These are phyloP conservation scores for Excalfactoria chinensis DNA, from an alignment of 2,113 vertebrate genomes.

Conservation along the genomic window DNA sequence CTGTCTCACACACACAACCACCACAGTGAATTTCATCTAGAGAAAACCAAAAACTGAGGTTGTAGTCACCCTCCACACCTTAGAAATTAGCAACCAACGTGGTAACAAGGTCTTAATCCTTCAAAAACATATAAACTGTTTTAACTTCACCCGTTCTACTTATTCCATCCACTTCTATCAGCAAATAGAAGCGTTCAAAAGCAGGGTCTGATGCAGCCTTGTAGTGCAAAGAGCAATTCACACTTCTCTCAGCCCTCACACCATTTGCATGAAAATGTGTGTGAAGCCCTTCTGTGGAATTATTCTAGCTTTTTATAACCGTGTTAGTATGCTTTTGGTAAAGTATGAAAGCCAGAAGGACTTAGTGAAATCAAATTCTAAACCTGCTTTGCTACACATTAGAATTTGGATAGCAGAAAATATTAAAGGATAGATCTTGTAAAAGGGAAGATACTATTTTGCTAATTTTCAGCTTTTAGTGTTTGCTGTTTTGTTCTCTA, in stretches of 20 bases:
- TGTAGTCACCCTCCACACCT: background rate
- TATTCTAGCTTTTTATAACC: background rate
- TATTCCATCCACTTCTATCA: background rate
- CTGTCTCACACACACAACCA: background rate
- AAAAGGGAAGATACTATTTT: background rate
- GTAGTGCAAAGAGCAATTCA: background rate
- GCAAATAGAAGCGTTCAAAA: background rate
- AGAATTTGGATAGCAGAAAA: background rate
- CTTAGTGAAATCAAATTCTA: background rate
- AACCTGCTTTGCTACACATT: background rate
- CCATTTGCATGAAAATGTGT: background rate
- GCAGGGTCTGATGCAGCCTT: background rate
- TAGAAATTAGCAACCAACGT: background rate
- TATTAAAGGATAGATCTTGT: background rate
- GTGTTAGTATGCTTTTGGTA: background rate
- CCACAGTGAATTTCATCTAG: accelerated
- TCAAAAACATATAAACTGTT: background rate
- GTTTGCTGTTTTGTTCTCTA: background rate
- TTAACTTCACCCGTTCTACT: background rate
- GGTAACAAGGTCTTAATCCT: background rate
- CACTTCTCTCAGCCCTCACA: background rate
- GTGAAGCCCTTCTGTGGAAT: background rate
- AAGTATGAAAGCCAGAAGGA: background rate
- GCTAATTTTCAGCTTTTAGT: background rate
- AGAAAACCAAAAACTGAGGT: background rate